Base-by-base conservation (phyloP, 2,888 invertebrate species). In the Microplitis manilae region DNA sequence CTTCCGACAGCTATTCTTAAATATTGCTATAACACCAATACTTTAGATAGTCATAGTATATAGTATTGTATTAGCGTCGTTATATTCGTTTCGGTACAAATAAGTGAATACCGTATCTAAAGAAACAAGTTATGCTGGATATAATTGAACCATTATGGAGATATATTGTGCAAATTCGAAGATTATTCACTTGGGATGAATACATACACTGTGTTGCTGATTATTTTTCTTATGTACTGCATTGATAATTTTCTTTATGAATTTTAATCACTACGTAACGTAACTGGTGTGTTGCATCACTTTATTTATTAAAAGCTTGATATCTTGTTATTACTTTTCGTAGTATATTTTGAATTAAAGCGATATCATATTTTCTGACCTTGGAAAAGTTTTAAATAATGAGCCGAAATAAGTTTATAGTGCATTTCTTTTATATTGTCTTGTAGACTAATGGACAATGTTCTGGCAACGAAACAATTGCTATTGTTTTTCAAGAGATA, bases 391-490 rank as follows among this genome's bases (percentile, higher is more conserved):
- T 68, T 17, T 30, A 59, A 61, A 59, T 9, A n/a, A 30, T 15
- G 38, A 38, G 30, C 71, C 74, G 6, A 40, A 62, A 15, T 38
- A 39, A 73, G 64, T 64, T 41, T 73, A 73, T 20, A 40, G 64
- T 40, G 8, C 39, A 64, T 73, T 73, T 30, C 30, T 30, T 62
- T 60, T 40, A 64, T 40, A 13, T 40, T 13, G 15, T 73, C 8
- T 17, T 20, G 40, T 17, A 9, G 17, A 67, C 75, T 74, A 79
- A 68, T 73, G 76, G 73, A 77, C 73, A 71, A 73, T 38, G 39
- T 73, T 73, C 59, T 73, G 39, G 41, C 39, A 62, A 64, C 59
- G 60, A 73, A 73, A 77, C 76, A 77, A 77, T 77, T 73, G 76
- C 72, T 62, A 77, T 77, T 73, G 69, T 67, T 62, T 59, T 68